These are phyloP conservation scores for Vultur gryphus DNA, from an alignment of 2,797 vertebrate genomes.

Conservation along the genomic window DNA sequence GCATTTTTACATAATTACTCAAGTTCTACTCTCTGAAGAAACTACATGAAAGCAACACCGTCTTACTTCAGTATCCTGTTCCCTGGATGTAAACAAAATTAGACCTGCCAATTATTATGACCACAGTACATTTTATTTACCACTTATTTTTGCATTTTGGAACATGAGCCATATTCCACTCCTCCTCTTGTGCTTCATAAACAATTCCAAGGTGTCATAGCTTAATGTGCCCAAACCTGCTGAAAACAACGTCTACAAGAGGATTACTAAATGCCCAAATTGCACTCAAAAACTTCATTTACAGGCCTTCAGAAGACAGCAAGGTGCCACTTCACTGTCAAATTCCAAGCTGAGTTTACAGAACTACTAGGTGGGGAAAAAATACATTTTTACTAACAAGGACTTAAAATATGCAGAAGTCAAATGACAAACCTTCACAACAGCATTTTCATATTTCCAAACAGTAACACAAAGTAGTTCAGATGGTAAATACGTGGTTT, in stretches of 20 bases:
- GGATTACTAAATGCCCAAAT: background rate
- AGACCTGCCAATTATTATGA: background rate
- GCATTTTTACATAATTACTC: background rate
- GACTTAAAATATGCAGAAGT: background rate
- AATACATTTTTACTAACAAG: background rate
- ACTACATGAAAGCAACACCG: background rate
- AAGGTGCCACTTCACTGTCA: background rate
- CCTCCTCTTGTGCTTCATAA: background rate
- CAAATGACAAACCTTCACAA: background rate
- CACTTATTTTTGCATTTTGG: background rate
- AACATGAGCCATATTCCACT: background rate
- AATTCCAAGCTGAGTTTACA: background rate
- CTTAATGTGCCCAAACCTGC: background rate
- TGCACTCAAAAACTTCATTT: background rate
- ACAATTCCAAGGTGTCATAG: background rate
- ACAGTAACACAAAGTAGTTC: background rate
- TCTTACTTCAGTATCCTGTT: background rate
- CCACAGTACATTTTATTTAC: background rate
- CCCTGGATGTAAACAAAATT: background rate
- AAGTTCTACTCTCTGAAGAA: background rate
- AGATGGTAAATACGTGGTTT: background rate
- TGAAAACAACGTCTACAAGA: background rate
- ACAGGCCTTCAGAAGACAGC: background rate
- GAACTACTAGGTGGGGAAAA: background rate
- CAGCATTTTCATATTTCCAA: background rate